Evolutionary conservation across 2,888 invertebrate species (phyloP).

Genomic region (Melolontha melolontha): DNA sequence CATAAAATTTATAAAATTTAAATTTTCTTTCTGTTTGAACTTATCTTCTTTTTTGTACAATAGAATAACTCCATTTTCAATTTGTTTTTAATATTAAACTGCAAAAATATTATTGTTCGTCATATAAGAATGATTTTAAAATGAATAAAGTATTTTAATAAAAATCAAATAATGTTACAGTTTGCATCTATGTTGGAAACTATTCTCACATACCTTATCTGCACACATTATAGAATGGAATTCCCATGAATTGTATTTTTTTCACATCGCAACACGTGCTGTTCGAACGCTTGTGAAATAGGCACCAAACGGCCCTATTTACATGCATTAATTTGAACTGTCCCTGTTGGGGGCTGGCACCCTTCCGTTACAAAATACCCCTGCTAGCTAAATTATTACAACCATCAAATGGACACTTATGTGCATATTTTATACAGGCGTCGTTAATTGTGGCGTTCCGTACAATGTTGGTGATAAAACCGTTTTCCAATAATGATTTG

Average conservation of each 20-base stretch:
- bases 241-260: constrained; percentile 39
- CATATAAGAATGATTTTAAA: constrained; percentile 4
- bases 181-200: constrained; percentile 17
- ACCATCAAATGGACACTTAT: constrained; percentile 43
- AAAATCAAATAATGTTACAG: constrained; percentile 24
- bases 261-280: constrained; percentile 38
- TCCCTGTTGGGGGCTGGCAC: constrained; percentile 39
- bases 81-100: too few relatives aligned
- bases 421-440: constrained; percentile 42
- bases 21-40: too few relatives aligned
- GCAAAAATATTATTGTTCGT: too few relatives aligned
- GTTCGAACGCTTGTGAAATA: constrained; percentile 36
- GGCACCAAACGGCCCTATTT: constrained; percentile 39
- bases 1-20: too few relatives aligned
- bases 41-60: too few relatives aligned
- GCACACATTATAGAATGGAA: constrained; percentile 24
- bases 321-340: constrained; percentile 43
- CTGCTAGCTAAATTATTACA: constrained; percentile 42
- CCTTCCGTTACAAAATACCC: constrained; percentile 39
- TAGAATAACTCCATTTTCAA: too few relatives aligned
- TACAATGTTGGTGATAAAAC: constrained; percentile 36
- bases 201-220: constrained; percentile 5
- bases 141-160: constrained; percentile 9
- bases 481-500: constrained; percentile 27
- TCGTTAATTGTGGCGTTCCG: constrained; percentile 41